These are phyloP conservation scores for Drosophila setosimentum DNA, from an alignment of 2,888 invertebrate genomes.

Conservation along the genomic window DNA sequence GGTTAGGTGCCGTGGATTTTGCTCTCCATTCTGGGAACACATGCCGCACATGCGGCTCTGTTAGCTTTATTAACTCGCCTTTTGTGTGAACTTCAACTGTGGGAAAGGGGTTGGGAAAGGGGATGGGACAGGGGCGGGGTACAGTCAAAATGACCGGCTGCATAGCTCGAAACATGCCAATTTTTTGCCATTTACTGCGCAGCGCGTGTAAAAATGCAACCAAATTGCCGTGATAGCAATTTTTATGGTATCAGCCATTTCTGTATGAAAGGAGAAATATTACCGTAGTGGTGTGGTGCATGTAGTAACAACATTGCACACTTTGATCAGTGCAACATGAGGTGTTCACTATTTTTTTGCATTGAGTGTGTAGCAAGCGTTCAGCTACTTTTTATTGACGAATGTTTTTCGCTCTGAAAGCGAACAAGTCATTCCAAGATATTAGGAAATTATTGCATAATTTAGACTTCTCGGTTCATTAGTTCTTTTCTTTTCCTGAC, in stretches of 20 bases:
- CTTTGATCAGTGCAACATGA: background rate
- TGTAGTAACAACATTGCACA: background rate
- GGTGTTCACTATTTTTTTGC: background rate
- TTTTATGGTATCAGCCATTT: conserved; percentile 28
- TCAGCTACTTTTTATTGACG: background rate
- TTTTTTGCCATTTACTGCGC: conserved; percentile 44
- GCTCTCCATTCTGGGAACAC: conserved; percentile 49
- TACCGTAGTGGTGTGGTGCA: background rate
- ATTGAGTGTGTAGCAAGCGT: background rate
- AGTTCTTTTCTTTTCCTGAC: background rate
- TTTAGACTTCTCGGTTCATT: background rate
- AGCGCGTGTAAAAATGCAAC: conserved; percentile 62
- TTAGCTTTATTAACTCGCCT: conserved; percentile 74
- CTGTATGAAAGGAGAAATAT: conserved; percentile 12
- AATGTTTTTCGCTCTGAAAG: background rate
- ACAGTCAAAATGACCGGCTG: conserved; percentile 6
- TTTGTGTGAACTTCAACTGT: conserved; percentile 42
- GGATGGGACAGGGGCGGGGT: background rate
- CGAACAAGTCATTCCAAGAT: background rate
- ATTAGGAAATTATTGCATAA: background rate
- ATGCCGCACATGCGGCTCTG: conserved; percentile 57
- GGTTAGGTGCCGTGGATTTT: conserved; percentile 27
- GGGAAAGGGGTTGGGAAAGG: conserved; percentile 4
- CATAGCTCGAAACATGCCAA: conserved; percentile 52
- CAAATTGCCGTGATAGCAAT: conserved; percentile 68